Conservation (phyloP, 2,888 invertebrate species). For the Philonicus albiceps region DNA sequence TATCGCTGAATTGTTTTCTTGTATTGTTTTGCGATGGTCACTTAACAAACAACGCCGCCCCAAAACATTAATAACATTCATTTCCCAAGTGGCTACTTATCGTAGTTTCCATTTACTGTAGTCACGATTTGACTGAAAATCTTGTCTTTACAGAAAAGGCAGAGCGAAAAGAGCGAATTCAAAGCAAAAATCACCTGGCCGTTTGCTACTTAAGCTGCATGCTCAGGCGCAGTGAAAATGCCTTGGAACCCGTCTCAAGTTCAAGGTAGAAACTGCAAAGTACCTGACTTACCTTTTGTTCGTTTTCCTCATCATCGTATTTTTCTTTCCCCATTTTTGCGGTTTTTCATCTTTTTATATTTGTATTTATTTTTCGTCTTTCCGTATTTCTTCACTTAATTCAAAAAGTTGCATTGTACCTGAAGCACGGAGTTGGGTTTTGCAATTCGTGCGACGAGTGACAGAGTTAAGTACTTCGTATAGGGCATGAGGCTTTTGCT, state of each 20-base stretch:
- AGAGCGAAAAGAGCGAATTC: not conserved
- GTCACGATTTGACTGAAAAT: not conserved
- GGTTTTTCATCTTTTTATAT: not conserved
- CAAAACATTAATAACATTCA: not conserved
- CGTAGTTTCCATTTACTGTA: not conserved
- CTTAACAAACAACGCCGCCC: not conserved
- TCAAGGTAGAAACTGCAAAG: conserved; percentile 22
- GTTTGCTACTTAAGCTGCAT: not conserved
- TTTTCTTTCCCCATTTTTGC: not conserved
- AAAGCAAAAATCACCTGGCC: not conserved
- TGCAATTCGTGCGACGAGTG: not conserved
- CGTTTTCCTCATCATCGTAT: not conserved
- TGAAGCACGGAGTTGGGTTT: not conserved
- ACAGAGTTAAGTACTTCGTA: not conserved
- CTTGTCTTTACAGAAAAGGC: not conserved
- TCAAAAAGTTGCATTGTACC: not conserved
- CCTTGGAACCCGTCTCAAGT: conserved; percentile 28
- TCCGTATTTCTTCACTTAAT: not conserved
- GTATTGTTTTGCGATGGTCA: not conserved
- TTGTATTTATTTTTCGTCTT: not conserved
- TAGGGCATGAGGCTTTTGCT: not conserved
- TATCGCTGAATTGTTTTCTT: not conserved
- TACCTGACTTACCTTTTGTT: not conserved
- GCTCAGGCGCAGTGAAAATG: not conserved
- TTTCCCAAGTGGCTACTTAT: not conserved